Base-by-base conservation (phyloP, 2,797 vertebrate genomes). In the Urocyon cinereoargenteus region DNA sequence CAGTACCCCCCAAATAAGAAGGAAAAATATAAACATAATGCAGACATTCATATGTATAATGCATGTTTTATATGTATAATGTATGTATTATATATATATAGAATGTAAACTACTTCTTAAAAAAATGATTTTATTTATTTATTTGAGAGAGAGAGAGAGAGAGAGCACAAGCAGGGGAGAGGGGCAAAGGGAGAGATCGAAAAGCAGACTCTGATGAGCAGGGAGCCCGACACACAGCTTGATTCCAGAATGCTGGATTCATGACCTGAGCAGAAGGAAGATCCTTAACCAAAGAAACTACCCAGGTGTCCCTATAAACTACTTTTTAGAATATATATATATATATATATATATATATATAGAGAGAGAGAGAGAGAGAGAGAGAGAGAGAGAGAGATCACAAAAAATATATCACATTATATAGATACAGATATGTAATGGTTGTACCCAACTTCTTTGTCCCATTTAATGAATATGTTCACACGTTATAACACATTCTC, bases 381-480 rank as follows among this genome's bases (percentile, higher is more conserved):
- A 40, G 40, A 40, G 40, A 40, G 40, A 40, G 40, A 40, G 40
- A 45, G 40, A 45, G 40, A 45, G 6, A 45, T 93, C 61, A 79
- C 49, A 55, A 82, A 82, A 66, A 31, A 73, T 9, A 28, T 4
- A 84, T 53, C 31, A 83, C 22, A 49, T 36, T n/a, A 24, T 14
- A 18, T 78, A 34, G n/a, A 13, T 49, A 59, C 40, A n/a, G 21
- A 19, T 89, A 19, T 73, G 51, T 87, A 83, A 22, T 75, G 5
- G 62, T 93, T 77, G 14, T 84, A 84, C 4, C 2, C 34, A 70
- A 28, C 2, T 21, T 22, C 75, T 88, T 84, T 66, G 40, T 66
- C 5, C 66, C n/a, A 73, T n/a, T 94, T 94, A 77, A 79, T 49
- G 57, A 75, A 64, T 13, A 72, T 26, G 13, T 31, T 94, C 34